Base-by-base conservation (phyloP, 2,888 invertebrate species). In the Teleiodes luculella region DNA sequence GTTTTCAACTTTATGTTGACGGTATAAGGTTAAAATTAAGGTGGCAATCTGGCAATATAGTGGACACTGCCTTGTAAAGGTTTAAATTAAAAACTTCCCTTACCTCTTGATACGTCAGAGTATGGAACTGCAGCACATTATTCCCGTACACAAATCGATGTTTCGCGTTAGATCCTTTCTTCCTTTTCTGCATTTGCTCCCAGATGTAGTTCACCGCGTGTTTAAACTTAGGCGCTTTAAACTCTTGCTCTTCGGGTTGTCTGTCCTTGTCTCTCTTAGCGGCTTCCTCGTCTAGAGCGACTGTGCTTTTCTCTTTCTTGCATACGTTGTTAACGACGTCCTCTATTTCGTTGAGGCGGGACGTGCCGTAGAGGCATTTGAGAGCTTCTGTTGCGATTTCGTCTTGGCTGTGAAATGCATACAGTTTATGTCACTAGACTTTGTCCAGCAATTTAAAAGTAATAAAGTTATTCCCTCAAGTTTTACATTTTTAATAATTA, bases 371-470 rank as follows among this genome's bases (percentile, higher is more conserved):
- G 6, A 97, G 79, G 56, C 93, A 92, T 80, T 94, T 94, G 30
- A 92, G 76, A 0, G 95, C 95, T 83, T 95, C 95, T 4, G 90
- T 90, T 46, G 92, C 92, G 36, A 95, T 93, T 69, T 96, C 95
- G 55, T 94, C 94, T 84, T 95, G 95, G 57, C 94, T 94, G 66
- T n/a, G n/a, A n/a, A n/a, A n/a, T n/a, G n/a, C n/a, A n/a, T n/a
- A n/a, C n/a, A n/a, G n/a, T n/a, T n/a, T n/a, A n/a, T n/a, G n/a
- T n/a, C n/a, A n/a, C n/a, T n/a, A n/a, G n/a, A n/a, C n/a, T n/a
- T n/a, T n/a, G n/a, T n/a, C n/a, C n/a, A n/a, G n/a, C n/a, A n/a
- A n/a, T n/a, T n/a, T n/a, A n/a, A n/a, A n/a, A n/a, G n/a, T n/a
- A n/a, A n/a, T n/a, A n/a, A n/a, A n/a, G n/a, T n/a, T n/a, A n/a